These are phyloP conservation scores for Cyrtonyx montezumae DNA, from an alignment of 2,113 vertebrate species.

Conservation along the genomic window DNA sequence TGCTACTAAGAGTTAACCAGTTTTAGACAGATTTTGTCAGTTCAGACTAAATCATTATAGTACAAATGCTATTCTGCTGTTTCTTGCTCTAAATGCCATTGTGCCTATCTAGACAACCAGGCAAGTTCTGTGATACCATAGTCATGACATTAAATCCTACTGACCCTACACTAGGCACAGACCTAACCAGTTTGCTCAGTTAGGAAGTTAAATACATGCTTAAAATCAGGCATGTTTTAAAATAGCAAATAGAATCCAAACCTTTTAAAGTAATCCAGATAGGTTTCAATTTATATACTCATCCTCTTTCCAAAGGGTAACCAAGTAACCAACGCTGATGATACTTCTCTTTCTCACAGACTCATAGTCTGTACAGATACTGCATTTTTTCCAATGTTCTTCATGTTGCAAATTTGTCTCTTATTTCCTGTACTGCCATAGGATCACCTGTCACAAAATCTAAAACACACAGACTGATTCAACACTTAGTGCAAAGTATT, in stretches of 20 bases:
- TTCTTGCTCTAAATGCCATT: neutral
- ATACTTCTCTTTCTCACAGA: neutral
- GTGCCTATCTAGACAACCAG: neutral
- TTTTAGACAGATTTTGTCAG: neutral
- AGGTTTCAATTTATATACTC: neutral
- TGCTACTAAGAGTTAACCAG: neutral
- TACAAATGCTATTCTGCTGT: neutral
- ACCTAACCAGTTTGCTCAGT: neutral
- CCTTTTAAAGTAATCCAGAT: neutral
- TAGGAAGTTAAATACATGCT: neutral
- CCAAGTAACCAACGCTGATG: neutral
- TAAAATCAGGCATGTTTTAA: neutral
- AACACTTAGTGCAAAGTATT: neutral
- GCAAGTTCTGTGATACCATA: neutral
- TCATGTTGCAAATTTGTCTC: neutral
- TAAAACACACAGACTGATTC: neutral
- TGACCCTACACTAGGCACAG: neutral
- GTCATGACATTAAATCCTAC: neutral
- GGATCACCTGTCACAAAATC: neutral
- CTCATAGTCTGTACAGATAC: neutral
- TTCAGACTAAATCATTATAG: neutral
- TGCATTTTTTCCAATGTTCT: neutral
- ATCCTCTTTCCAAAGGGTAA: neutral
- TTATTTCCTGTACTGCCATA: neutral
- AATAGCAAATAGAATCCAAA: neutral